Base-by-base conservation (phyloP, 2,113 vertebrate species). In the Amazona guildingii region DNA sequence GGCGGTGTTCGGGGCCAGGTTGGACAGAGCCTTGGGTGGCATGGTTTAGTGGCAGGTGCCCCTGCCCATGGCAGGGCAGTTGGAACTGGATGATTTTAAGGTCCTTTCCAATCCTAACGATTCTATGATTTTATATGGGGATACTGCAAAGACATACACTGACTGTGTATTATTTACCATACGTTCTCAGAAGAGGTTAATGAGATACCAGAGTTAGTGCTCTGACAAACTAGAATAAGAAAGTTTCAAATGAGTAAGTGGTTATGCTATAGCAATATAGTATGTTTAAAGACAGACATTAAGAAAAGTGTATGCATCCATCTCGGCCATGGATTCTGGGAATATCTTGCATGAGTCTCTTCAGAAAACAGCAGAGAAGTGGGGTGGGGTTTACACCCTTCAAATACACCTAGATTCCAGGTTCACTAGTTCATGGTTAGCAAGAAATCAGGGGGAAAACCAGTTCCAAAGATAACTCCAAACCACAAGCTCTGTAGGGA, bases 141-240 rank as follows among this genome's bases (percentile, higher is more conserved):
- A 39, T 37, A 8, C 57, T 3, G 35, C 52, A 15, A 11, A 64
- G 20, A 9, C 43, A 1, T 4, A 3, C 37, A 3, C 37, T 9
- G 3, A 1, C 17, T 10, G 0, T 1, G 0, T 9, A 2, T 84
- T 67, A 84, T 54, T 70, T 29, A 37, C 12, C 2, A 0, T 12
- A 1, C 1, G 51, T 11, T 66, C 77, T 64, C 46, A 5, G 37
- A n/a, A 3, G 8, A 9, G 37, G 69, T 51, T 74, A 61, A 43
- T 0, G 13, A 83, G 73, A 4, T 25, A 3, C 49, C 1, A 2
- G n/a, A 3, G 18, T 84, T 74, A 90, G 68, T 41, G 51, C 44
- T 39, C 17, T 2, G 25, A 24, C 17, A 6, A 16, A 29, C 5
- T 11, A 18, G 2, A 51, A 4, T 1, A 2, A 7, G 16, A 9